Evolutionary conservation across 2,797 vertebrate genomes (phyloP).

Genomic region (Acipenser ruthenus): DNA sequence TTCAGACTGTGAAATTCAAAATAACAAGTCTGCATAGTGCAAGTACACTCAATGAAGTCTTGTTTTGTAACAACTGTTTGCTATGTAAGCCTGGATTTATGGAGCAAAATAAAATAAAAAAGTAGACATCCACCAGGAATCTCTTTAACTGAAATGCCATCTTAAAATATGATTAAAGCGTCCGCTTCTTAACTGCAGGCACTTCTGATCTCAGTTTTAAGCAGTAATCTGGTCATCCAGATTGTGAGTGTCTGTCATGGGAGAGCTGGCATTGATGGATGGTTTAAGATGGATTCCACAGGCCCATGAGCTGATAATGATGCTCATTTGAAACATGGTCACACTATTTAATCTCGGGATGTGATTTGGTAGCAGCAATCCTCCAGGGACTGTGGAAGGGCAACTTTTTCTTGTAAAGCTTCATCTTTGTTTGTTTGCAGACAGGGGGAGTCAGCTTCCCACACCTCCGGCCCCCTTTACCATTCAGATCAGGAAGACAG

Average conservation of each 20-base stretch:
- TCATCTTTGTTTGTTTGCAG: slow-evolving; percentile 21
- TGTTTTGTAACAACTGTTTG: too few species aligned
- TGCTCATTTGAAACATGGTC: slow-evolving; percentile 27
- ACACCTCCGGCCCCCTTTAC: too few species aligned
- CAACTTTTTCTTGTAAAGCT: slow-evolving; percentile 11
- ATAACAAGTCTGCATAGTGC: too few species aligned
- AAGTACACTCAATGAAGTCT: too few species aligned
- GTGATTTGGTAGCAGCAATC: neutral
- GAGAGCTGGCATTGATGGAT: slow-evolving; percentile 52
- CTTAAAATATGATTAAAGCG: neutral
- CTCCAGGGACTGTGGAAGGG: slow-evolving; percentile 15
- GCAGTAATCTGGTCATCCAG: slow-evolving; percentile 36
- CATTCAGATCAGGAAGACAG: too few species aligned
- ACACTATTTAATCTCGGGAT: neutral
- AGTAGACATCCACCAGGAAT: slow-evolving; percentile 24
- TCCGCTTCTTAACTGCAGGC: slow-evolving; percentile 25
- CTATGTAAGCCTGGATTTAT: too few species aligned
- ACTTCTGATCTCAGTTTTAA: slow-evolving; percentile 16
- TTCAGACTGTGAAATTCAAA: too few species aligned
- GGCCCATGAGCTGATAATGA: slow-evolving; percentile 31
- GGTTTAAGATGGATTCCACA: slow-evolving; percentile 45
- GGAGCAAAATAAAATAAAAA: too few species aligned
- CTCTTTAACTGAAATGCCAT: slow-evolving; percentile 32
- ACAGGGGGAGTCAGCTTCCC: too few species aligned
- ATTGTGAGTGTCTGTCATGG: slow-evolving; percentile 45